Evolutionary conservation across 92 coral and sea anemone species (phyloP).

Genomic region (Actinostola sp.): DNA sequence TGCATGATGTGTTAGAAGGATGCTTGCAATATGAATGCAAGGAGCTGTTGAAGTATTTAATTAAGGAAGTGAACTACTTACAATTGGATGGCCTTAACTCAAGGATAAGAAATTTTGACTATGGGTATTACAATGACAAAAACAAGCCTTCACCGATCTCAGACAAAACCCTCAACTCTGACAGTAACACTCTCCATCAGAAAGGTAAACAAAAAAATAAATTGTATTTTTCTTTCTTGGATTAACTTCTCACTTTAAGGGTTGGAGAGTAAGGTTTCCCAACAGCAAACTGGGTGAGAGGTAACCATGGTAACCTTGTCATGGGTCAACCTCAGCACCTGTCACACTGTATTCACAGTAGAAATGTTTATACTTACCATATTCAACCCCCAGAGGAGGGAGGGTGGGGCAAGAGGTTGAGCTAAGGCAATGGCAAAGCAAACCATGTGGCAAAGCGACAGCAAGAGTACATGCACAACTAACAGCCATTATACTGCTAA

Average conservation of each 20-base stretch:
- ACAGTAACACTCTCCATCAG: slow-evolving; percentile 45
- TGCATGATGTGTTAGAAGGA: slow-evolving; percentile 58
- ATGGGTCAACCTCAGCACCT: no score
- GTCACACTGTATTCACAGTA: no score
- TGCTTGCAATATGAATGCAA: slow-evolving; percentile 51
- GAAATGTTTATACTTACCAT: no score
- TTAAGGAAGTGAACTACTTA: slow-evolving; percentile 32
- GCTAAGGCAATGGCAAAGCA: no score
- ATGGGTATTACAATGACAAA: slow-evolving; percentile 49
- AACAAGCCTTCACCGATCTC: slow-evolving; percentile 40
- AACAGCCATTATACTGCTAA: no score
- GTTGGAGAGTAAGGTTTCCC: no score
- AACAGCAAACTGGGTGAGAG: no score
- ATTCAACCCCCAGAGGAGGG: no score
- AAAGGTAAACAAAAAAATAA: slow-evolving; percentile 23
- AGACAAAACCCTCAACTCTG: slow-evolving; percentile 27
- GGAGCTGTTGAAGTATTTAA: slow-evolving; percentile 42
- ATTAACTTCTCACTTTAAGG: not conserved
- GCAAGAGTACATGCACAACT: no score
- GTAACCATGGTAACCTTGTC: no score
- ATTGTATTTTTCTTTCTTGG: not conserved
- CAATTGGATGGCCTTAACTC: slow-evolving; percentile 26
- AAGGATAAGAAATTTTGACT: slow-evolving; percentile 34
- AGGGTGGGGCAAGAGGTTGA: no score
- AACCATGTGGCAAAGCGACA: no score